Evolutionary conservation across 2,113 vertebrate species (phyloP), one percentile per base, ranked within the genome.

Genomic region (Osmerus mordax): DNA sequence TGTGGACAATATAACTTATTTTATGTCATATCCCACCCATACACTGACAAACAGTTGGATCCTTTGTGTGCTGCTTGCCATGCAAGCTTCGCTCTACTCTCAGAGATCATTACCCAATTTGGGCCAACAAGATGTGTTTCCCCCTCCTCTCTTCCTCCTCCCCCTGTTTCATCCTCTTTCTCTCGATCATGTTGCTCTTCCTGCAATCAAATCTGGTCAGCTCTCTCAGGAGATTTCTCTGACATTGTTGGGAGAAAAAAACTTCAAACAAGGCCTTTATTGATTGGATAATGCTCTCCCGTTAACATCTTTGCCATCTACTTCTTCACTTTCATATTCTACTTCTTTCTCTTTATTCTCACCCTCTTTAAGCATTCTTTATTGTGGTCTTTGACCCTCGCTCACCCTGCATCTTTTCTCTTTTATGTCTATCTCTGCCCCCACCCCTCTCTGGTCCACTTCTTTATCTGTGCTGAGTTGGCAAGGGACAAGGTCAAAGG

Each of bases 401-500:
- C 73, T 61, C 74, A 52, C 75, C 51, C 60, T 75, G 55, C 55
- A n/a, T 56, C 75, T 72, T 70, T 19, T 19, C 66, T 54, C 61
- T 71, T 16, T 68, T 25, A 56, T 16, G 32, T 55, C 61, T 19
- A 36, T 51, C 14, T 72, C 51, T 58, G 8, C 32, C 36, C 14
- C 18, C 29, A 18, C 32, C 21, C 81, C 73, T 78, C 73, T 74
- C 83, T 78, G 69, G 80, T 80, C 79, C 61, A 79, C 73, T 67
- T 77, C 75, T 83, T 82, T 89, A 86, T 90, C 87, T 87, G 21
- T 90, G 84, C 89, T 90, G 89, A 90, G 86, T 84, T 87, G 81
- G 84, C 87, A 91, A 86, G 83, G 66, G 75, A 86, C 86, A 91
- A 92, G 89, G 87, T 91, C 86, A 89, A 76, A 77, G 65, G 74